Base-by-base conservation (phyloP, 2,113 vertebrate species). In the Callipepla californica region DNA sequence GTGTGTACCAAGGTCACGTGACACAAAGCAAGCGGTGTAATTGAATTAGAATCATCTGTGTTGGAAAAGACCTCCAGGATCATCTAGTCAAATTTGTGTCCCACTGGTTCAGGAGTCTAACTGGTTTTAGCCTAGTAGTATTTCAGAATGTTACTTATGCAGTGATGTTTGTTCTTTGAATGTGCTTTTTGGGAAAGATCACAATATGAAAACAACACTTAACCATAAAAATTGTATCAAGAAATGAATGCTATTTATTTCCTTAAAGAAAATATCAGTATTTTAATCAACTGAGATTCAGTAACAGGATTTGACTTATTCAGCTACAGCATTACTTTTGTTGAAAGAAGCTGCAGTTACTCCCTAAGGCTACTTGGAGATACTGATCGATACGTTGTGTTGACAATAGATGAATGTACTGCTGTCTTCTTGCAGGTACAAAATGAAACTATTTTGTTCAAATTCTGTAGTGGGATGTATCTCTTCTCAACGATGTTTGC, bases 351-450 rank as follows among this genome's bases (percentile, higher is more conserved):
- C 62, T 97, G 95, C 68, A 94, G 94, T 90, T 97, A 97, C 7
- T 97, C 98, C 18, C 68, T 99, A 91, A 97, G 97, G 89, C 97
- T 97, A 55, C 98, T 99, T 38, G 98, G 98, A 84, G 95, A 95
- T n/a, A 95, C 94, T 38, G 96, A 98, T 26, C 85, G 4, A 67
- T 99, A 98, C 7, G 88, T 97, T 55, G 96, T 99, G 83, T 91
- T 99, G 92, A 99, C 99, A n/a, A 75, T 99, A 84, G 98, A 99
- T 92, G 98, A 98, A 94, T 88, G 96, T 57, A 99, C 98, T 11
- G 98, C 98, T 21, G 38, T 99, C 40, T 38, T 99, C 87, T 95
- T 99, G 82, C 99, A 99, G 98, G 99, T 99, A 98, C n/a, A 78
- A 83, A 86, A 63, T 73, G 4, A 73, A 87, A 66, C 15, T 48